Percentiles rank a stretch among this genome's conserved stretches.
Conservation (phyloP, 53 echinoderm and acorn worm species). For the Crossaster papposus region DNA sequence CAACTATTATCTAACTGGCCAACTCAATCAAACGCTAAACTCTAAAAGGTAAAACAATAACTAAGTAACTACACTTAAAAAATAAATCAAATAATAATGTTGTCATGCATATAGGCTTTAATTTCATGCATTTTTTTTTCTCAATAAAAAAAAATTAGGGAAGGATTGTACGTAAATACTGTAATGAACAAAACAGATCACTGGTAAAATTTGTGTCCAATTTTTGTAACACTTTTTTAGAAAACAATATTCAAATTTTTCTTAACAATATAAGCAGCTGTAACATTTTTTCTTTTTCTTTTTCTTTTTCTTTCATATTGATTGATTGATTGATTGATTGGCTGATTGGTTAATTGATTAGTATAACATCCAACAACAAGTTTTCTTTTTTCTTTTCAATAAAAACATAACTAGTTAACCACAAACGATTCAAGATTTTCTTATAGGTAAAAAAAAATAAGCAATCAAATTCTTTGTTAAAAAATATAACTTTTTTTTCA, state of each 20-base stretch:
- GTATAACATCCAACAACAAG: constrained; percentile 6
- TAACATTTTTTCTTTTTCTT: neutral
- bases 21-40: neutral
- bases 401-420: neutral
- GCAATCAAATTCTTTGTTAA: neutral
- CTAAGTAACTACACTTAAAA: no score
- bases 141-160: neutral
- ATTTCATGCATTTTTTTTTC: neutral
- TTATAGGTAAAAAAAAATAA: neutral
- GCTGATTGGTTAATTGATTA: constrained; percentile 7
- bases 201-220: neutral
- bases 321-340: constrained; percentile 40
- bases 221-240: neutral
- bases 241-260: no score
- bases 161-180: neutral
- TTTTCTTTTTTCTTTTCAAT: neutral
- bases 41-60: neutral
- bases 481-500: neutral
- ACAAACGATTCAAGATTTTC: neutral
- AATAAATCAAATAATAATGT: neutral
- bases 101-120: neutral
- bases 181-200: neutral
- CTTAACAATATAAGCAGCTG: neutral
- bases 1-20: no score
- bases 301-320: neutral